These are phyloP conservation scores for Apodemia mormo DNA, from an alignment of 2,888 invertebrate genomes.

Conservation along the genomic window DNA sequence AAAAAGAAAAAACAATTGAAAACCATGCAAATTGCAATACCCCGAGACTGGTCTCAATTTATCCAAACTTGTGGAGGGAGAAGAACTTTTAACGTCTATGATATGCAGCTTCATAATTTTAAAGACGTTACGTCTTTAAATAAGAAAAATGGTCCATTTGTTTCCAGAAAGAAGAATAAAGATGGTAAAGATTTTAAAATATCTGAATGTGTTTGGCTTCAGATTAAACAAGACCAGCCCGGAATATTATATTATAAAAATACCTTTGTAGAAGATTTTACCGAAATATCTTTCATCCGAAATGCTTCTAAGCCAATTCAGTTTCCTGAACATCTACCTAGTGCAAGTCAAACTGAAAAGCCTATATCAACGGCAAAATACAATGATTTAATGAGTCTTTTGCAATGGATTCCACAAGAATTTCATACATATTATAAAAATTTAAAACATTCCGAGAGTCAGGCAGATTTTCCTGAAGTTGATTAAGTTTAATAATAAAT, in stretches of 20 bases:
- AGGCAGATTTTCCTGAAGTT: not conserved
- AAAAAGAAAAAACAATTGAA: slow-evolving; percentile 26
- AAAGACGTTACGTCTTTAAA: not conserved
- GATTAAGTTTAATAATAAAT: no score
- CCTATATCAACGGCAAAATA: slow-evolving; percentile 13
- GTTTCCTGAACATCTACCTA: slow-evolving; percentile 1
- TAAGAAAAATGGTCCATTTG: not conserved
- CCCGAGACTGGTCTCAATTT: slow-evolving; percentile 28
- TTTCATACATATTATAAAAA: slow-evolving; percentile 15
- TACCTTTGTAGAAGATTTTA: not conserved
- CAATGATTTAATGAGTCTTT: slow-evolving; percentile 14
- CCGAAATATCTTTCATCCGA: not conserved
- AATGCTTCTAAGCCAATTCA: not conserved
- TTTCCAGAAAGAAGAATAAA: not conserved
- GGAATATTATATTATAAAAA: slow-evolving; percentile 8
- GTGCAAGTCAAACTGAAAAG: slow-evolving; percentile 6
- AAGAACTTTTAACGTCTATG: not conserved
- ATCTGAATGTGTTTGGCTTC: slow-evolving; percentile 5
- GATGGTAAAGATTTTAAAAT: not conserved
- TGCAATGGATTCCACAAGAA: slow-evolving; percentile 16
- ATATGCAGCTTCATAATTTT: not conserved
- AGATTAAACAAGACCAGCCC: not conserved
- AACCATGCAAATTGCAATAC: slow-evolving; percentile 26
- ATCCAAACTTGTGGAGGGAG: slow-evolving; percentile 3
- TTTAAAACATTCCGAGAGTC: not conserved